Evolutionary conservation across 1,140 invertebrate species (phyloP), one percentile per base, ranked within the genome.

Genomic region (Trachymyrmex cornetzi): DNA sequence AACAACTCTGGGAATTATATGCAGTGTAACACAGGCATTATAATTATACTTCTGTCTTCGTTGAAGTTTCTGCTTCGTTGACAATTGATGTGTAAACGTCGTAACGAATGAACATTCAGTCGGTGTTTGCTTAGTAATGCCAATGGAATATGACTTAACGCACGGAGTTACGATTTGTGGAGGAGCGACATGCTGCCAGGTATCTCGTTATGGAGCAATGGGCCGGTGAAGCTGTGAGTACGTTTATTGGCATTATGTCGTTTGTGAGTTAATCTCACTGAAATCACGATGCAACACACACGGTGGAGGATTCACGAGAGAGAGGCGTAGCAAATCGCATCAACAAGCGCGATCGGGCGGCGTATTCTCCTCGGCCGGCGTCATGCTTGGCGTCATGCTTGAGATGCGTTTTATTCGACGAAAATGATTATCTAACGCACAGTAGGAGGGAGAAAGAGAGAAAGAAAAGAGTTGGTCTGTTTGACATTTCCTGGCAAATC

Each of bases 171-270:
- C 77, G 57, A 9, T 67, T n/a, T 5, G 14, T 27, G n/a, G 27
- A 57, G 57, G 24, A 72, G 12, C 27, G 16, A 55, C 50, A 27
- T 16, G 27, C 16, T 6, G 9, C 11, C 16, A 11, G 9, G 19
- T 61, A n/a, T 19, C n/a, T 50, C 7, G 14, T 57, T 5, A 44
- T 14, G 55, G 57, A 61, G 38, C 34, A 24, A 50, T 19, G 24
- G 3, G 16, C 27, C 24, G 38, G 9, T 53, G 24, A 48, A 50
- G 30, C 11, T 24, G 14, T n/a, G 9, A 22, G 22, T n/a, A 55
- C 55, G 27, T 59, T 63, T 27, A 57, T 7, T 74, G 55, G 30
- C 80, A 84, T 84, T 74, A 44, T 44, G 67, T 30, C 69, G 19
- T 53, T 19, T 14, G 44, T 53, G 38, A 24, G 38, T 69, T n/a